Base-by-base conservation (phyloP, 2,797 vertebrate genomes). In the Orestias chungarensis region DNA sequence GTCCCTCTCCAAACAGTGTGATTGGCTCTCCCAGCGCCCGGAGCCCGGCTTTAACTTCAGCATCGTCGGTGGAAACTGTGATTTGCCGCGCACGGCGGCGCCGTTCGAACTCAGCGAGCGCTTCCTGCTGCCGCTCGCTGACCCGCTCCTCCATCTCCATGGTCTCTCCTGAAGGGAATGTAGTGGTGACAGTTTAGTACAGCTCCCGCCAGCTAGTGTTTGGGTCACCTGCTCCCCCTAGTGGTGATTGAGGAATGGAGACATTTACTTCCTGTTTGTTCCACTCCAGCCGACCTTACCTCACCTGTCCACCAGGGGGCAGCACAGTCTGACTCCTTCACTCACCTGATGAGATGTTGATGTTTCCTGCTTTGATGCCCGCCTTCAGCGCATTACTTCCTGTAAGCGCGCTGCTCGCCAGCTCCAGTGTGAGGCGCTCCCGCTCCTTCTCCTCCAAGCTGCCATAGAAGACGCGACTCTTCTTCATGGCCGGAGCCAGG, bases 391-490 rank as follows among this genome's bases (percentile, higher is more conserved):
- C 96, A 66, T 96, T 95, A 80, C 89, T 95, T 6, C 89, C 92
- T 64, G 93, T 59, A 49, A 87, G 61, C 0, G 82, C 73, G 0
- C 87, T 87, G 61, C 92, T 83, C 59, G 86, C 74, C 0, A 0
- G 1, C 11, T 79, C 75, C 0, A 44, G 55, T 0, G 50, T 81
- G 31, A 99, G 91, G 0, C 97, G 95, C 64, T 98, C 96, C 0
- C 94, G 93, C 78, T 98, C 98, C 78, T 97, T 97, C 72, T 98
- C 97, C 82, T 99, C 98, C 92, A 99, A 91, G 77, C 97, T 99
- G 49, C 98, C 98, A 0, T 99, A 99, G 82, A 95, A 99, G 78
- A 99, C 95, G 1, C 96, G 95, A 1, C 93, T 87, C 81, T 85
- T 96, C 91, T 98, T 98, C 68, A 95, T 79, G 4, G 74, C 65